These are phyloP conservation scores for Tethya wilhelma DNA, from an alignment of 37 sponge, comb jelly and placozoan genomes.

Conservation along the genomic window DNA sequence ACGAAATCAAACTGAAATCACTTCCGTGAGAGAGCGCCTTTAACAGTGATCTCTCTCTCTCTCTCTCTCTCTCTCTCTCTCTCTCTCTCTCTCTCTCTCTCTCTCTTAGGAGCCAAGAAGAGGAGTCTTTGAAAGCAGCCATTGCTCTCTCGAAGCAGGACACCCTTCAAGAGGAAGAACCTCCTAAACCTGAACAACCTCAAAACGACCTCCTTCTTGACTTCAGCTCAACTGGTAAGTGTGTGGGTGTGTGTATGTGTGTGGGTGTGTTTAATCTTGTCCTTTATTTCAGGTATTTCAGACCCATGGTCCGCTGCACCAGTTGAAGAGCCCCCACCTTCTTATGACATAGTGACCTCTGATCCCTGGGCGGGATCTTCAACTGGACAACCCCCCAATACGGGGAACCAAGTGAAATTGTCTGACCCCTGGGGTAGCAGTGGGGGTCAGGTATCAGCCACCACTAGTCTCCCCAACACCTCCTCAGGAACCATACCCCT, in stretches of 20 bases:
- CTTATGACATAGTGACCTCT: conserved; percentile 35
- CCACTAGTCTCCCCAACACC: background rate
- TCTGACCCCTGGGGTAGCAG: conserved; percentile 3
- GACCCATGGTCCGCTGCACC: conserved; percentile 56
- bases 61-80: background rate
- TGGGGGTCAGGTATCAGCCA: no score
- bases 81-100: background rate
- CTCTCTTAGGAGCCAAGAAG: conserved; percentile 65
- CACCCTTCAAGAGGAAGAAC: background rate
- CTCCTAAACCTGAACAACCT: background rate
- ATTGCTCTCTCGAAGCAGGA: conserved; percentile 76
- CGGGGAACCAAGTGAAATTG: background rate
- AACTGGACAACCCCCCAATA: background rate
- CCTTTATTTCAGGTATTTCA: background rate
- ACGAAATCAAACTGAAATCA: no score
- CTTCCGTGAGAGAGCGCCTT: no score
- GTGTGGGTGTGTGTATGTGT: no score
- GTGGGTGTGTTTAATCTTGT: no score
- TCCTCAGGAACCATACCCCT: background rate
- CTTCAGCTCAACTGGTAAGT: conserved; percentile 24
- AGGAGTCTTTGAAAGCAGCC: conserved; percentile 71
- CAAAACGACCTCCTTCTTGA: conserved; percentile 32
- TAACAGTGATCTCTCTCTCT: no score
- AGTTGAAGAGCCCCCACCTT: conserved; percentile 31
- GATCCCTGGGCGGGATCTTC: conserved; percentile 32